Conservation (phyloP, 2,113 vertebrate species). For the Corvus cornix region DNA sequence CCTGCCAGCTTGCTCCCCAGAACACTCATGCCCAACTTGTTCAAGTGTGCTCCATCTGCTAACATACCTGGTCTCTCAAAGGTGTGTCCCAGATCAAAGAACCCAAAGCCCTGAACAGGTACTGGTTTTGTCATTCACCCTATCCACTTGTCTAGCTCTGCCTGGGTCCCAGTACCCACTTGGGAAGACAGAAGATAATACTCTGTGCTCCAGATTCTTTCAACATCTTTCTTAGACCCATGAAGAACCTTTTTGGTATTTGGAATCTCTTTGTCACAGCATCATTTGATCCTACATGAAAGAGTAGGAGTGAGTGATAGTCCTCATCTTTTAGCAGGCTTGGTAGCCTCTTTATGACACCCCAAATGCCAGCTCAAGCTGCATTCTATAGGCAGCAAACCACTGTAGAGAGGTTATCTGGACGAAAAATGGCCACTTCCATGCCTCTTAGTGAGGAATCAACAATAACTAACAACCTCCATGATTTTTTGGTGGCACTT, state of each 20-base stretch:
- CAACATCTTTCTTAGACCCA: neutral
- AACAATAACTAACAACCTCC: neutral
- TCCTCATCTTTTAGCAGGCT: neutral
- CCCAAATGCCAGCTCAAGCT: neutral
- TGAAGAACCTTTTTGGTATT: neutral
- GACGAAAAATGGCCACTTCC: neutral
- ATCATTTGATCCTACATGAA: neutral
- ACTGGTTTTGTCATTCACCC: fast-evolving
- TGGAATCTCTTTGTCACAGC: neutral
- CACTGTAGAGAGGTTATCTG: neutral
- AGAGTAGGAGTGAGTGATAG: neutral
- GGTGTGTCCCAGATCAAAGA: neutral
- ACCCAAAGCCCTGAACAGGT: fast-evolving
- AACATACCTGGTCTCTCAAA: neutral
- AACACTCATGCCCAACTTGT: neutral
- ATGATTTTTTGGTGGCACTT: neutral
- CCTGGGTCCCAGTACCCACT: neutral
- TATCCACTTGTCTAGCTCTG: neutral
- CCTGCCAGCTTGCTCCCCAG: neutral
- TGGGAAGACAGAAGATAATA: neutral
- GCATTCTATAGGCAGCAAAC: neutral
- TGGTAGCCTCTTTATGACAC: neutral
- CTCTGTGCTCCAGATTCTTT: neutral
- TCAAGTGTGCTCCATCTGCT: neutral
- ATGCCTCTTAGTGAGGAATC: neutral